These are phyloP conservation scores for Parauchenoglanis punctatus DNA, from an alignment of 2,797 vertebrate genomes.

Conservation along the genomic window DNA sequence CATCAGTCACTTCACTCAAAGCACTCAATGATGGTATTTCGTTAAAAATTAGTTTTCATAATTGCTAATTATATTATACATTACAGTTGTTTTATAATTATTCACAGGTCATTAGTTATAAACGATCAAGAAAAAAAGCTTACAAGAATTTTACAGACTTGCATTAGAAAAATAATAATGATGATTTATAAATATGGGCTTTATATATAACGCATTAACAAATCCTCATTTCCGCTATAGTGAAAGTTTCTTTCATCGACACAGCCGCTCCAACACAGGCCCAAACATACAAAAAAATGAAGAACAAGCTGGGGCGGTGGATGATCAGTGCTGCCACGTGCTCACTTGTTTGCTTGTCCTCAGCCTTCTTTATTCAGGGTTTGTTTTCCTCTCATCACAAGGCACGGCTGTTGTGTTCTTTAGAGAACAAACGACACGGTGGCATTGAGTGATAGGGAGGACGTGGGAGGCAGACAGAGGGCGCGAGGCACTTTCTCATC, in stretches of 20 bases:
- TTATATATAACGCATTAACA: background rate
- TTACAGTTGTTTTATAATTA: background rate
- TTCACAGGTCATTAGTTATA: constrained; percentile 6
- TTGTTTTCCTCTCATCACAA: constrained; percentile 51
- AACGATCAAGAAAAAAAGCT: background rate
- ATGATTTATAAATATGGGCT: background rate
- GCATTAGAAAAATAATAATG: background rate
- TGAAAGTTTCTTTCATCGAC: constrained; percentile 65
- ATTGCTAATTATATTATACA: background rate
- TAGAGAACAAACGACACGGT: constrained; percentile 66
- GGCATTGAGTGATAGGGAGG: constrained; percentile 55
- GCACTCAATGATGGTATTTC: too few relatives aligned
- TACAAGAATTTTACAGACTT: background rate
- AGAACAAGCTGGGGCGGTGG: constrained; percentile 45
- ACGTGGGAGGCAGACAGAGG: constrained; percentile 60
- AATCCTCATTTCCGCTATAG: constrained; percentile 52
- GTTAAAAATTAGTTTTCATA: background rate
- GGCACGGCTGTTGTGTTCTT: constrained; percentile 50
- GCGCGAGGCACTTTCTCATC: constrained; percentile 50
- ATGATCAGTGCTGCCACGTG: constrained; percentile 56
- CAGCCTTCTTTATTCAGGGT: constrained; percentile 52
- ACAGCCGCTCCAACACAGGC: background rate
- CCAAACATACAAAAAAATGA: constrained; percentile 63
- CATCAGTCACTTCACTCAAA: background rate
- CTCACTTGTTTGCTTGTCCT: constrained; percentile 48